Percentiles rank a stretch among this genome's conserved stretches.
Evolutionary conservation across 2,797 vertebrate species (phyloP).

Genomic region (Muscicapa comitata): DNA sequence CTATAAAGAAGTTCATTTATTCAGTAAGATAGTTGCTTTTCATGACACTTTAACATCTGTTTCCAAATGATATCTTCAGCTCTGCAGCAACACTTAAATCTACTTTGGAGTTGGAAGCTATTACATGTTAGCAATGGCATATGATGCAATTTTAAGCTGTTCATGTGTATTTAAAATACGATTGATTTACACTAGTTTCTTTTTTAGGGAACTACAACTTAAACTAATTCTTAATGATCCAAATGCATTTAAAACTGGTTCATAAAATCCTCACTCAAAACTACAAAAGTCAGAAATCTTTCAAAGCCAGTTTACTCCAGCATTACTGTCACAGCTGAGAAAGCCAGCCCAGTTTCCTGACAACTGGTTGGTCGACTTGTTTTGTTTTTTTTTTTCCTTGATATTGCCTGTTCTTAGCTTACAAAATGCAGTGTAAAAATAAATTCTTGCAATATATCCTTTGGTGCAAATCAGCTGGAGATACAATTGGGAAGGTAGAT

Average conservation of each 20-base stretch:
- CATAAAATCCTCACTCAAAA: constrained; percentile 37
- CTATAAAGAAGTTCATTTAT: constrained; percentile 8
- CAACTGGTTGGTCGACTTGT: neutral
- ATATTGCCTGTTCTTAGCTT: neutral
- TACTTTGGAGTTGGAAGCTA: constrained; percentile 50
- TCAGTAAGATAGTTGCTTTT: constrained; percentile 34
- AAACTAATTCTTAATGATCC: constrained; percentile 68
- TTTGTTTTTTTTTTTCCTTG: neutral
- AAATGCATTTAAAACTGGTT: constrained; percentile 47
- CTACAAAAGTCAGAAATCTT: neutral
- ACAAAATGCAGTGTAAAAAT: neutral
- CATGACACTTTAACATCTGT: constrained; percentile 54
- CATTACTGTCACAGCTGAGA: neutral
- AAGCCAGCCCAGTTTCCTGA: neutral
- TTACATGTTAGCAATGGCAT: constrained; percentile 9
- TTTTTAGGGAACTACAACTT: constrained; percentile 26
- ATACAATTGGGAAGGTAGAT: neutral
- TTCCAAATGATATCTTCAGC: constrained; percentile 53
- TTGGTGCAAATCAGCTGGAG: neutral
- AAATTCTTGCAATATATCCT: neutral
- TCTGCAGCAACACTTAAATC: constrained; percentile 55
- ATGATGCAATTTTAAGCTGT: constrained; percentile 46
- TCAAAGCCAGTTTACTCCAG: constrained; percentile 5
- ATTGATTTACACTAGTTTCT: constrained; percentile 61
- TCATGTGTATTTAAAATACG: constrained; percentile 53